Evolutionary conservation across 1,140 invertebrate species (phyloP).

Genomic region (Lasioglossum albipes): DNA sequence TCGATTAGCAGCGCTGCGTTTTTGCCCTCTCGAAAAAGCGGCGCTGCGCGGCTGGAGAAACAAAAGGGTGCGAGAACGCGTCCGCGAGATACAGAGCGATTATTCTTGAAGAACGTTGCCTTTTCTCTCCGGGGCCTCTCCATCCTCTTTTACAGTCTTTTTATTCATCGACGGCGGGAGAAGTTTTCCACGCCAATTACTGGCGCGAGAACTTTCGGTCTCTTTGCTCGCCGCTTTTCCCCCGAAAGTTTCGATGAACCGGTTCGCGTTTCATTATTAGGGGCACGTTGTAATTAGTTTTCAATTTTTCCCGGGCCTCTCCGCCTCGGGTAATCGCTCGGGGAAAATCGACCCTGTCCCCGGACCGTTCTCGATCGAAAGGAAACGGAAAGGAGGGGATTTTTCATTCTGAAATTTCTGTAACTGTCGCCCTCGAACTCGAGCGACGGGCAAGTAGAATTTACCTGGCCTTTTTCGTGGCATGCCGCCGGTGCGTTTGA

Average conservation of each 20-base stretch:
- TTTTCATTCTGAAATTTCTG: no score
- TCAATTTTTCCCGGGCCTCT: not conserved
- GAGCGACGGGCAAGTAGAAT: no score
- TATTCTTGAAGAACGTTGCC: constrained; percentile 9
- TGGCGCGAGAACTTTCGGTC: constrained; percentile 17
- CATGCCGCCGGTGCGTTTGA: no score
- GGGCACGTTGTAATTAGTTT: not conserved
- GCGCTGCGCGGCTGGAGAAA: constrained; percentile 9
- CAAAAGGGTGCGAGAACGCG: constrained; percentile 22
- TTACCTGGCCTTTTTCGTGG: no score
- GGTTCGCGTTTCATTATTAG: not conserved
- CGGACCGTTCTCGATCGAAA: no score
- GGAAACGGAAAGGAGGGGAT: no score
- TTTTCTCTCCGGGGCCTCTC: not conserved
- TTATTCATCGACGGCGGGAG: not conserved
- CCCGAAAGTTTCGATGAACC: not conserved
- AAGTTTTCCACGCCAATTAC: constrained; percentile 18
- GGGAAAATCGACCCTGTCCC: no score
- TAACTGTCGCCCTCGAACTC: no score
- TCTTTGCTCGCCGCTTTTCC: not conserved
- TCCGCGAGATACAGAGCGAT: not conserved
- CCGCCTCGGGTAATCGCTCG: not conserved
- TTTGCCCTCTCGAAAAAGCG: constrained; percentile 36
- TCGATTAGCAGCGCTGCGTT: constrained; percentile 48
- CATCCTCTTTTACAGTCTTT: not conserved